Evolutionary conservation across 2,888 invertebrate species (phyloP), one percentile per base, ranked within the genome.

Genomic region (Gastracanthus pulcherrimus): DNA sequence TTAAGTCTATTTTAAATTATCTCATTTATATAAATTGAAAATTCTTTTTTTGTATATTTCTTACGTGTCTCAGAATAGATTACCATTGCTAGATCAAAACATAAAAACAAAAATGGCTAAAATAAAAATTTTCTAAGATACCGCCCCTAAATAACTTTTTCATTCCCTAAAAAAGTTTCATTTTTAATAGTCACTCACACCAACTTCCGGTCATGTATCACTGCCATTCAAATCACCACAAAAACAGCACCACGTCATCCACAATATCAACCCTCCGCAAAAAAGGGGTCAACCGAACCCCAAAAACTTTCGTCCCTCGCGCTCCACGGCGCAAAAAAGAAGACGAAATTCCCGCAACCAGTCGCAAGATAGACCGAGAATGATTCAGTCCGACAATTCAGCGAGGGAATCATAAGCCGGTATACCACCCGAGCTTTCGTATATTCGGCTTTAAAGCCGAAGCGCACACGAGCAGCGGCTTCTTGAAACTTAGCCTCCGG

Each of bases 401-500:
- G 11, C 9, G 26, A 13, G 23, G 58, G 11, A 11, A 58, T 58
- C 26, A 58, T n/a, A n/a, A n/a, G n/a, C n/a, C 26, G 3, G n/a
- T 3, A 36, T n/a, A 34, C 16, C 48, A n/a, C 34, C 13, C 0
- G 71, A 29, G 58, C 38, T 72, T 60, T 48, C 48, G 75, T 64
- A 75, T 64, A 64, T 64, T 75, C 75, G 41, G 67, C 76, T 76
- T 76, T 67, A 76, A 76, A 76, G 76, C 66, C 29, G 38, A 3
- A 7, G 36, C 16, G 55, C 16, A 36, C 51, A n/a, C 76, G 67
- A 38, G 58, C 58, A 76, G 76, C 69, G 45, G 41, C 76, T 76
- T 76, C 76, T 76, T 76, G 67, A 76, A 76, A 67, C 41, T 76
- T 58, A 67, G 67, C 67, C 76, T 58, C 67, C 69, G 69, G 76